These are phyloP conservation scores for Indri indri DNA, from an alignment of 2,113 vertebrate species.

Conservation along the genomic window DNA sequence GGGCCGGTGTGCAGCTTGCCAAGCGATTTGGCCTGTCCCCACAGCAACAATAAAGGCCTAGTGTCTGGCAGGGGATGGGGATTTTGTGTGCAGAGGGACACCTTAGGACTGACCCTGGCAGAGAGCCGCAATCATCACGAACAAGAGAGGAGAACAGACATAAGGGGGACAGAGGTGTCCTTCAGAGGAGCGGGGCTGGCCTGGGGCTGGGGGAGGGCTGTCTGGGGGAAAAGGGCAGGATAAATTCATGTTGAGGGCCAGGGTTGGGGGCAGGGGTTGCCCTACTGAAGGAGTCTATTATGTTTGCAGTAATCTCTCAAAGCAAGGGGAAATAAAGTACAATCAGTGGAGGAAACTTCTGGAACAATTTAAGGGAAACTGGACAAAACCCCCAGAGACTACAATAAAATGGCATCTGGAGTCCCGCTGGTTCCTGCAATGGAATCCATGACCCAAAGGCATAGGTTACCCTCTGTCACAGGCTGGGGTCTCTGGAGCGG, in stretches of 20 bases:
- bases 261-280: background rate
- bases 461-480: background rate
- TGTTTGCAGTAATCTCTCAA: slow-evolving; percentile 30
- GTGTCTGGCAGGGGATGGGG: slow-evolving; percentile 44
- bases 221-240: background rate
- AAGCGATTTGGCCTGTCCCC: slow-evolving; percentile 61
- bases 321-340: slow-evolving; percentile 19
- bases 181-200: background rate
- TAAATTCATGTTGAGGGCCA: background rate
- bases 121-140: slow-evolving; percentile 15
- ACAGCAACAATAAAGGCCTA: slow-evolving; percentile 11
- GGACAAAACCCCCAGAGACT: slow-evolving; percentile 1
- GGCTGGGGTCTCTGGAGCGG: background rate
- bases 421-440: background rate
- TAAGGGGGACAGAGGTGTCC: background rate
- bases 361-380: slow-evolving; percentile 37
- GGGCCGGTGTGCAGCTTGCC: background rate
- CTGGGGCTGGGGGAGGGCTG: background rate
- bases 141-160: background rate
- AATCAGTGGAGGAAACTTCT: slow-evolving; percentile 44
- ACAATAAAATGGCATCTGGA: slow-evolving; percentile 36
- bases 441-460: background rate
- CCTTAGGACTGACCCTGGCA: slow-evolving; percentile 26
- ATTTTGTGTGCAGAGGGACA: slow-evolving; percentile 47
- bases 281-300: background rate